Evolutionary conservation across 1,140 invertebrate genomes (phyloP).

Genomic region (Adoxophyes honmai): DNA sequence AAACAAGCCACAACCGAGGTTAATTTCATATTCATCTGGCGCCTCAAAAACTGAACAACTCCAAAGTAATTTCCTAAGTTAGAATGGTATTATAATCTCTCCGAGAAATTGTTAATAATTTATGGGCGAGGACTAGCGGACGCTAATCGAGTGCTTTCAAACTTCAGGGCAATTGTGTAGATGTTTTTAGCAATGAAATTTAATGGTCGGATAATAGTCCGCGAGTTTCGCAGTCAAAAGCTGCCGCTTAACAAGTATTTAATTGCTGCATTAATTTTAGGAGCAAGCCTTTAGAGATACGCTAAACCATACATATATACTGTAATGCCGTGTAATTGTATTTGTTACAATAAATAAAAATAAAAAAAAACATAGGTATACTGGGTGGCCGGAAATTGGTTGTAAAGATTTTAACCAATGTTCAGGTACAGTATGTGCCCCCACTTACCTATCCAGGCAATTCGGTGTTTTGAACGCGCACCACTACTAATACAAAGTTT

Average conservation of each 20-base stretch:
- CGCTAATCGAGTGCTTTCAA: neutral
- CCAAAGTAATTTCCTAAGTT: slow-evolving; percentile 8
- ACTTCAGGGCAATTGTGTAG: slow-evolving; percentile 5
- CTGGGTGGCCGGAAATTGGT: no score
- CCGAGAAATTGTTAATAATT: slow-evolving; percentile 15
- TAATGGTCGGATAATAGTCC: slow-evolving; percentile 2
- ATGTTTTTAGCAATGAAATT: slow-evolving; percentile 13
- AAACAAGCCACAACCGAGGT: neutral
- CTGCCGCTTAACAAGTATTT: slow-evolving; percentile 1
- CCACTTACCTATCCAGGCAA: no score
- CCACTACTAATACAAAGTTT: no score
- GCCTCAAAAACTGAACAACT: slow-evolving; percentile 12
- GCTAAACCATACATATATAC: no score
- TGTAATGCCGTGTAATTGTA: no score
- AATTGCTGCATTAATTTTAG: neutral
- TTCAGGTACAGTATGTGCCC: no score
- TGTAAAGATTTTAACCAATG: no score
- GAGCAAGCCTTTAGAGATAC: no score
- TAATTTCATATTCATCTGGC: slow-evolving; percentile 10
- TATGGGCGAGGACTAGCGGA: neutral
- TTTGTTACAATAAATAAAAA: no score
- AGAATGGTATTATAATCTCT: slow-evolving; percentile 16
- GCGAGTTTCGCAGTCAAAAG: slow-evolving; percentile 7
- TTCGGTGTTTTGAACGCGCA: no score
- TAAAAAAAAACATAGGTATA: no score